A percentile compares a stretch with the other conserved stretches of the same genome.
These are phyloP conservation scores for Channa argus DNA, from an alignment of 2,113 vertebrate genomes.

Conservation along the genomic window DNA sequence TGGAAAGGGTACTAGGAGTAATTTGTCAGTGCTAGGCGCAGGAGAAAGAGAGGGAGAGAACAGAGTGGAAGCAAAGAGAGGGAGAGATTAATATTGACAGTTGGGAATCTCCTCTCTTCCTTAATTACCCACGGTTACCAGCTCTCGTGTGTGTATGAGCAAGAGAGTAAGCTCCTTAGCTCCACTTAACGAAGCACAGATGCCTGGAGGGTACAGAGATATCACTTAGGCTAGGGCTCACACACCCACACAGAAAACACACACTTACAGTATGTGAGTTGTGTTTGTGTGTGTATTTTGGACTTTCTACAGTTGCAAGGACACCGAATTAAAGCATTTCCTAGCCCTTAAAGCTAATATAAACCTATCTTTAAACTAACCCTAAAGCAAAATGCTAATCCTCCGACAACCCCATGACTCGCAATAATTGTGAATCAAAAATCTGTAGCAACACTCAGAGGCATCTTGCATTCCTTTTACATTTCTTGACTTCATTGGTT, in stretches of 20 bases:
- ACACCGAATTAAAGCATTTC: too few relatives aligned
- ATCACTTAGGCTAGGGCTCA: constrained; percentile 70
- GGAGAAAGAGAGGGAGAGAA: constrained; percentile 25
- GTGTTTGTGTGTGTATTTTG: too few relatives aligned
- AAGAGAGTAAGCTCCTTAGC: constrained; percentile 78
- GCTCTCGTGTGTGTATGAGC: constrained; percentile 62
- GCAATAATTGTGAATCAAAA: too few relatives aligned
- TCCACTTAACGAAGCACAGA: constrained; percentile 77
- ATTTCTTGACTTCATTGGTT: constrained; percentile 6
- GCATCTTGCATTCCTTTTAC: constrained; percentile 15
- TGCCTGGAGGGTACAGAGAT: constrained; percentile 76
- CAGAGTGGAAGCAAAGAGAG: constrained; percentile 41
- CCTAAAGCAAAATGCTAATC: too few relatives aligned
- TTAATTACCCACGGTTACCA: constrained; percentile 82
- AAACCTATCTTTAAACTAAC: too few relatives aligned
- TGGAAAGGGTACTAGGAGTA: constrained; percentile 32
- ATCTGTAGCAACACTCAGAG: too few relatives aligned
- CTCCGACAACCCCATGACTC: too few relatives aligned
- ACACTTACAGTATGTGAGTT: too few relatives aligned
- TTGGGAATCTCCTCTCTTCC: constrained; percentile 77
- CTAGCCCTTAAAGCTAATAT: too few relatives aligned
- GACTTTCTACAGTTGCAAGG: too few relatives aligned
- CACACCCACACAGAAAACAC: constrained; percentile 7
- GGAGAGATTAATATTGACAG: constrained; percentile 77
- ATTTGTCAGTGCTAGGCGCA: constrained; percentile 42